Conservation (phyloP, 2,113 vertebrate species). For the Strigops habroptila region DNA sequence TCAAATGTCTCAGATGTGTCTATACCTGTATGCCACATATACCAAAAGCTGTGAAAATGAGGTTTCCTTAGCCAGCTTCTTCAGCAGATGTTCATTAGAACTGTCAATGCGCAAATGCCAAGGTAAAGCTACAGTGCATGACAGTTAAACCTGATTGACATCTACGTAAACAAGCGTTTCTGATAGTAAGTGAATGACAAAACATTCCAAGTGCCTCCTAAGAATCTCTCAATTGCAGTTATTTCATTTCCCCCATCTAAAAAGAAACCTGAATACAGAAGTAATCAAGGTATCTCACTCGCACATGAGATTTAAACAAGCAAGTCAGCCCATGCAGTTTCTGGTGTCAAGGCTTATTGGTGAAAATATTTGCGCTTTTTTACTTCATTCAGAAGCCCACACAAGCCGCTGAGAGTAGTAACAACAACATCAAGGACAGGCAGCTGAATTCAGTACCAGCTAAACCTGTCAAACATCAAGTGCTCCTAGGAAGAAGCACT, state of each 20-base stretch:
- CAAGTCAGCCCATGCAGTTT: not conserved
- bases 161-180: not conserved
- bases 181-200: not conserved
- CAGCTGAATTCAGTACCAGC: not conserved
- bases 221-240: not conserved
- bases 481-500: not conserved
- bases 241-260: not conserved
- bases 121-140: not conserved
- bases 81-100: not conserved
- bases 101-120: not conserved
- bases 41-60: not conserved
- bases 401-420: not conserved
- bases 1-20: constrained; percentile 23
- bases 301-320: not conserved
- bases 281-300: not conserved
- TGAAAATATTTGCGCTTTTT: not conserved
- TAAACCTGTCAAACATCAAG: not conserved
- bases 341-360: not conserved
- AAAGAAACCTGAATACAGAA: not conserved
- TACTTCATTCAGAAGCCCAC: not conserved
- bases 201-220: not conserved
- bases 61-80: not conserved
- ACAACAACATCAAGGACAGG: not conserved
- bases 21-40: not conserved
- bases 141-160: not conserved